These are phyloP conservation scores for Amphilophus citrinellus DNA, from an alignment of 2,113 vertebrate species.

Conservation along the genomic window DNA sequence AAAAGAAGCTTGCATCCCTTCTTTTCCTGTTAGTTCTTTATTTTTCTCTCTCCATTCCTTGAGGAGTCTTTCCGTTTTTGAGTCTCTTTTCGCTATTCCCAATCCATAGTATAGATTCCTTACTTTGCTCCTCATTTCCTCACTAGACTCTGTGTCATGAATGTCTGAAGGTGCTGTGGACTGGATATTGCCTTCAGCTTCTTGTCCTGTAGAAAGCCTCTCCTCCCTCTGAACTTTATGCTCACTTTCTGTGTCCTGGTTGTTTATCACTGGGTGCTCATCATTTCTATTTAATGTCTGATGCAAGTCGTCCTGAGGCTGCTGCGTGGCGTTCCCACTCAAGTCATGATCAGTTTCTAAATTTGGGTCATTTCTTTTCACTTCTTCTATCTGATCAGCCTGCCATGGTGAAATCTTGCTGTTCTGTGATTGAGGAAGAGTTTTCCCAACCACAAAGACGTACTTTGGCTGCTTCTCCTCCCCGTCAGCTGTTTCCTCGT, in stretches of 20 bases:
- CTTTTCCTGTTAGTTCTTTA: neutral
- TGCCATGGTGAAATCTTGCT: slow-evolving; percentile 22
- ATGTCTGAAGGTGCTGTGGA: neutral
- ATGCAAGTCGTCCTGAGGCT: slow-evolving; percentile 19
- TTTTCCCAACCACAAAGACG: slow-evolving; percentile 67
- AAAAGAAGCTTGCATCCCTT: neutral
- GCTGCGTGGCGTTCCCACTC: slow-evolving; percentile 17
- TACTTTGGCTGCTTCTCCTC: slow-evolving; percentile 41
- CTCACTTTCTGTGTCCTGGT: neutral
- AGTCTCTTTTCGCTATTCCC: slow-evolving; percentile 53
- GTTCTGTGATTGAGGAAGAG: slow-evolving; percentile 37
- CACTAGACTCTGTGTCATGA: slow-evolving; percentile 5
- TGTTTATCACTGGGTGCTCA: neutral
- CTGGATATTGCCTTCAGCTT: neutral
- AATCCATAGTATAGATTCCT: slow-evolving; percentile 31
- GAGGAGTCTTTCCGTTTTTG: slow-evolving; percentile 72
- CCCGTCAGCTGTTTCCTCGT: slow-evolving; percentile 22
- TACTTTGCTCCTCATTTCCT: neutral
- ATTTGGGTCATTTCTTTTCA: slow-evolving; percentile 27
- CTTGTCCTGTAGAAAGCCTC: neutral
- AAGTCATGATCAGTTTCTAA: slow-evolving; percentile 4
- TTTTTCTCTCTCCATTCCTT: slow-evolving; percentile 66
- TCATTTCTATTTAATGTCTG: neutral
- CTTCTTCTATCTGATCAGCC: slow-evolving; percentile 37
- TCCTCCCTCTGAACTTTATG: neutral